Evolutionary conservation across 1,140 invertebrate species (phyloP).

Genomic region (Sweltsa coloradensis): DNA sequence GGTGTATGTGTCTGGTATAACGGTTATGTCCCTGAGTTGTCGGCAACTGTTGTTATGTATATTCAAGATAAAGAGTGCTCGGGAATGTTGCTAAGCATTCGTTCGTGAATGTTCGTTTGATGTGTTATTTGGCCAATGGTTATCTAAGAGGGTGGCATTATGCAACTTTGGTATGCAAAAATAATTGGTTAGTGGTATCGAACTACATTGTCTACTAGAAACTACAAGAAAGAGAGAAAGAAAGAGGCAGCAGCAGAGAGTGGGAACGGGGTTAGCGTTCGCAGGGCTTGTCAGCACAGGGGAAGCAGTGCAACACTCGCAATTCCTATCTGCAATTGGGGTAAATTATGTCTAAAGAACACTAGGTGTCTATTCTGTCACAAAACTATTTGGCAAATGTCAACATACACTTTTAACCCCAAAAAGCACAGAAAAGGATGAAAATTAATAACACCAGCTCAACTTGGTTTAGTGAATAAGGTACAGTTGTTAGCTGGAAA

Average conservation of each 20-base stretch:
- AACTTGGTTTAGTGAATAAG: no score
- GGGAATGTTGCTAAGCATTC: not conserved
- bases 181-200: no score
- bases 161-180: constrained; percentile 8
- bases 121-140: constrained; percentile 11
- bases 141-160: constrained; percentile 15
- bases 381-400: no score
- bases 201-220: constrained; percentile 13
- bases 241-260: constrained; percentile 12
- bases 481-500: constrained; percentile 13
- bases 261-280: no score
- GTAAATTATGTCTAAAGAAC: no score
- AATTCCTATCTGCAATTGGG: no score
- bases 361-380: no score
- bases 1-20: not conserved
- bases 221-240: constrained; percentile 11
- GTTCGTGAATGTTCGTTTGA: not conserved
- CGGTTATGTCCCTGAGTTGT: no score
- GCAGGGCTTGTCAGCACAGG: constrained; percentile 22
- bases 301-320: constrained; percentile 6
- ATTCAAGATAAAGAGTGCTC: no score
- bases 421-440: constrained; percentile 12
- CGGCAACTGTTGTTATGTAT: no score
- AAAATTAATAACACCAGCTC: constrained; percentile 11
- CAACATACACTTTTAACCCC: no score